Evolutionary conservation across 2,888 invertebrate genomes (phyloP), one percentile per base, ranked within the genome.

Genomic region (Cryptosula pallasiana): DNA sequence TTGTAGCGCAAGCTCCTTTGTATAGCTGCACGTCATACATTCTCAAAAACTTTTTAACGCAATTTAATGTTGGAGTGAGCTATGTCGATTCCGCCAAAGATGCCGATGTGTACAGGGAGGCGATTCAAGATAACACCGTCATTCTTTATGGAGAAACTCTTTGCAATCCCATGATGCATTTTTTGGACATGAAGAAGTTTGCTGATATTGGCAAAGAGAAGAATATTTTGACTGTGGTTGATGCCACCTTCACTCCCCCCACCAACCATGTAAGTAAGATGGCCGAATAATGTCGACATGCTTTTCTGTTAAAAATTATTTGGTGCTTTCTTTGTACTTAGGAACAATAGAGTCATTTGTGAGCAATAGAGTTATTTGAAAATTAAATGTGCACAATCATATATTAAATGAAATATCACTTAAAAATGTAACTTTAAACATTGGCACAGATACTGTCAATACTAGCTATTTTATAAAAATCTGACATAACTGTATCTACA

Each of bases 61-160:
- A 78, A 71, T 83, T 78, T 75, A 80, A 80, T 9, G 78, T 84
- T 1, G 80, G 81, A 63, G 75, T 78, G 1, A 76, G 78, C 0
- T 77, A 76, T 73, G 79, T 81, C 1, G 73, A 72, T 1, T 75
- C 77, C 0, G 78, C 76, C 27, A 76, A 78, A 69, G 71, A 75
- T 5, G 76, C 79, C 0, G 76, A 78, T 9, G 81, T 79, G n/a
- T 82, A 81, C 71, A 78, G 75, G 69, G 77, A 79, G 32, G 72
- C 75, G 0, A 77, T 84, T 57, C 78, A 78, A 71, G 74, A 79
- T 3, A 84, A 83, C 73, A 85, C 85, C 0, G 82, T 78, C 80
- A 35, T 85, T 72, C 73, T 85, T 34, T 83, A 79, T 73, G 80
- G 81, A 13, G 86, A 85, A 75, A 81, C 82, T 0, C 83, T 84